Evolutionary conservation across 1,140 invertebrate species (phyloP), one percentile per base, ranked within the genome.

Genomic region (Eumeta japonica): DNA sequence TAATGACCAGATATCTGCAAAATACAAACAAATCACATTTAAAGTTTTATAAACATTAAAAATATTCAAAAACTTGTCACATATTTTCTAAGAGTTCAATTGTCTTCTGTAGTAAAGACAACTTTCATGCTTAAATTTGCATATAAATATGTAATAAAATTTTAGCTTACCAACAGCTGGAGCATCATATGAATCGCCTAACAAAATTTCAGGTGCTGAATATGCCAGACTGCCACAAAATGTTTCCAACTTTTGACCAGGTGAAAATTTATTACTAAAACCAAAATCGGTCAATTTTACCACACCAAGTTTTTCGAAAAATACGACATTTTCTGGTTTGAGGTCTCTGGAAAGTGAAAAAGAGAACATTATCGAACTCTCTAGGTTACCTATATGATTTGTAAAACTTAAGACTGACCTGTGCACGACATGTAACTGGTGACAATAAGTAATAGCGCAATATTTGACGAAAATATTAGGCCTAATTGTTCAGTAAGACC

Each of bases 251-350:
- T 98, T 97, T 74, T 97, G 92, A 7, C 94, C 95, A 16, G 96
- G 96, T 60, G 86, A 92, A 76, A 97, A 99, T 71, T 93, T 86
- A 79, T 92, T 94, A 67, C 94, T 97, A 75, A 99, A 99, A 24
- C 97, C 97, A 80, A 99, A 99, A 75, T 99, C 97, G 33, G 97
- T 99, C 38, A 99, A 81, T 80, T 99, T 99, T 2, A 99, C 97
- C 59, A 95, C 83, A 32, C 94, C 94, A 39, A 94, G 78, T 75
- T 94, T 96, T 76, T 98, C 92, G 68, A 98, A 98, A 75, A 99
- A 98, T 2, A 99, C 93, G 30, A 99, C 94, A 80, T 99, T 99
- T 77, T 98, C 97, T 11, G 96, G 96, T 75, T 99, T 98, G 38
- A 99, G 79, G 76, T 99, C 97, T 43, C 97, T 83, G n/a, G n/a